Evolutionary conservation across 2,113 vertebrate genomes (phyloP).

Genomic region (Tachycineta bicolor): DNA sequence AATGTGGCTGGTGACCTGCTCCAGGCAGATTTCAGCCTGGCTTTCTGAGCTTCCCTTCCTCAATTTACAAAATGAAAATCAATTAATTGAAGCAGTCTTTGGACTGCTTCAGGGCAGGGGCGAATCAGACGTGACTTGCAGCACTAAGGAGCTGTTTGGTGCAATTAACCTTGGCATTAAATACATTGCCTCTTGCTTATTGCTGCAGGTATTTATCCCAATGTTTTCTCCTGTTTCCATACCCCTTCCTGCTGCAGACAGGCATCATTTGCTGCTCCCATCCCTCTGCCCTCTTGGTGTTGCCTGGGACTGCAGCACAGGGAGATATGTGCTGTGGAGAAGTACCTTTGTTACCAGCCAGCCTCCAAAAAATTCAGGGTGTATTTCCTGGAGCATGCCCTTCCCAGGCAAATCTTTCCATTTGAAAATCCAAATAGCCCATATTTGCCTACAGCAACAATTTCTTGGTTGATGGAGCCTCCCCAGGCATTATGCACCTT

Average conservation of each 20-base stretch:
- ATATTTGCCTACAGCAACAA: background rate
- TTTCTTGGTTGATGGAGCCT: background rate
- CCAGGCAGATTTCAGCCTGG: background rate
- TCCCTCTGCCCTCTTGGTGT: background rate
- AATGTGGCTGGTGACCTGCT: background rate
- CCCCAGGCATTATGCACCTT: background rate
- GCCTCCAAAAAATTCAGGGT: background rate
- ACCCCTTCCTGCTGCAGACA: background rate
- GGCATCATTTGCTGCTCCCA: background rate
- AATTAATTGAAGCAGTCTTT: background rate
- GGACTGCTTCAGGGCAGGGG: background rate
- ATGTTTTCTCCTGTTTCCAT: background rate
- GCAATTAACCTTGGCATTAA: background rate
- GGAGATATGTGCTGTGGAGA: background rate
- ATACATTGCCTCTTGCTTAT: background rate
- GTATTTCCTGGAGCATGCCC: background rate
- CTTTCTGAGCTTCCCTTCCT: background rate
- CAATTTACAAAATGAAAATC: background rate
- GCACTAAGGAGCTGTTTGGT: background rate
- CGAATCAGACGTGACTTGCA: background rate
- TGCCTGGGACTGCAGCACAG: background rate
- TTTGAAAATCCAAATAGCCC: background rate
- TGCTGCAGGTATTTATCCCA: background rate
- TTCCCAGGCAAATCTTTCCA: background rate
- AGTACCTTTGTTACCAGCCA: background rate